Conservation (phyloP, 1,140 invertebrate genomes). For the Drosophila funebris region DNA sequence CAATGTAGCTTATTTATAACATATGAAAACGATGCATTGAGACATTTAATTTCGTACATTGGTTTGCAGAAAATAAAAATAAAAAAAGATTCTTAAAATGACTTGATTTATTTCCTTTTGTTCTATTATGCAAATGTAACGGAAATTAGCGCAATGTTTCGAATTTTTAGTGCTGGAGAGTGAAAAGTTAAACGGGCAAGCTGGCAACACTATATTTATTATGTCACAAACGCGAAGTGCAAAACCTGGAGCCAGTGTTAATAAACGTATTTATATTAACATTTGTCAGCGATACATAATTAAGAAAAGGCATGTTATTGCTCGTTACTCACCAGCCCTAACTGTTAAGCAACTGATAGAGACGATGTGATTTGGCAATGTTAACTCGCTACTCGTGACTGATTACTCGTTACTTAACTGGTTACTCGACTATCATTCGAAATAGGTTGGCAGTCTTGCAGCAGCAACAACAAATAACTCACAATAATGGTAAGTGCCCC, state of each 20-base stretch:
- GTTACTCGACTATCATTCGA: neutral
- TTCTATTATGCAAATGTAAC: neutral
- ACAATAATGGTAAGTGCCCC: conserved; percentile 43
- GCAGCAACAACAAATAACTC: conserved; percentile 30
- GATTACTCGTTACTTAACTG: conserved; percentile 15
- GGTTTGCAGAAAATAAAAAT: conserved; percentile 74
- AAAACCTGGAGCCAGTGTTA: too few species aligned
- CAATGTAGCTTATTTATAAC: conserved; percentile 80
- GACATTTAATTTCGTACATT: conserved; percentile 79
- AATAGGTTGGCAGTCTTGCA: neutral
- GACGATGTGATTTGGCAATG: too few species aligned
- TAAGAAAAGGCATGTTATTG: too few species aligned
- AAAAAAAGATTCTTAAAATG: conserved; percentile 38
- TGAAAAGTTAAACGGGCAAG: conserved; percentile 1
- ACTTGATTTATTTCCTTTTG: neutral
- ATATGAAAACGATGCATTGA: conserved; percentile 50
- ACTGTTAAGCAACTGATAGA: too few species aligned
- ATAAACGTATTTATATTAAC: too few species aligned
- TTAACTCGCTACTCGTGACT: too few species aligned
- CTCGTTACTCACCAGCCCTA: too few species aligned
- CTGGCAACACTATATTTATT: conserved; percentile 8
- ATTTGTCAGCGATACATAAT: too few species aligned
- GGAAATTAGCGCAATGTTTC: neutral
- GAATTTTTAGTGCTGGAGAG: conserved; percentile 15
- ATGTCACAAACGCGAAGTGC: neutral